Conservation (phyloP, 2,797 vertebrate genomes). For the Rhodeus uyekii region DNA sequence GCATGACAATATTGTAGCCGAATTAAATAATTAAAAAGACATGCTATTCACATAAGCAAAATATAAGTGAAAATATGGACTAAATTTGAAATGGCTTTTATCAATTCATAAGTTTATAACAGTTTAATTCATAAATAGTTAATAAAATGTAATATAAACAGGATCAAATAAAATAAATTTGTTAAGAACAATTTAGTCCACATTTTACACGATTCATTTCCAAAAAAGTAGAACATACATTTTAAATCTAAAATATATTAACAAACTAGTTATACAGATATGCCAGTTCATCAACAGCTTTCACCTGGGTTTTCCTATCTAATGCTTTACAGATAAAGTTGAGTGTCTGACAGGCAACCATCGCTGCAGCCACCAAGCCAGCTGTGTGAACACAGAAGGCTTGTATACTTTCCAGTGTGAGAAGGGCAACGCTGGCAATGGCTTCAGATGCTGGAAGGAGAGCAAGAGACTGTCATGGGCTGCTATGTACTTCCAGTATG, state of each 20-base stretch:
- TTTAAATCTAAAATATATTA: neutral
- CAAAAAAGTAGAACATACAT: neutral
- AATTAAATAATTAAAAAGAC: too few relatives aligned
- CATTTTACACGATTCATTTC: neutral
- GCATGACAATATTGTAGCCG: neutral
- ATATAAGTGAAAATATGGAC: neutral
- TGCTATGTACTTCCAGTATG: slow-evolving; percentile 68
- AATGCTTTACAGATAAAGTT: slow-evolving; percentile 72
- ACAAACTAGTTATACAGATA: neutral
- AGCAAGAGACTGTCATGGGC: slow-evolving; percentile 66
- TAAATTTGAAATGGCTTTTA: neutral
- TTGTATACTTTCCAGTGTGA: slow-evolving; percentile 74
- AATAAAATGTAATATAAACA: too few relatives aligned
- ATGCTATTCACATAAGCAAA: too few relatives aligned
- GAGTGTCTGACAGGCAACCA: slow-evolving; percentile 74
- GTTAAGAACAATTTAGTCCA: neutral
- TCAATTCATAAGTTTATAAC: neutral
- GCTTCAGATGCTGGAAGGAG: slow-evolving; percentile 71
- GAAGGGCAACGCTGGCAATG: slow-evolving; percentile 66
- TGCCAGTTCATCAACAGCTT: neutral
- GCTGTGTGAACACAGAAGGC: slow-evolving; percentile 73
- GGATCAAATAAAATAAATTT: too few relatives aligned
- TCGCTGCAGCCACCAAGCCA: slow-evolving; percentile 70
- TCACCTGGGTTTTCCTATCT: slow-evolving; percentile 66
- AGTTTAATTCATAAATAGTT: too few relatives aligned